A percentile compares a stretch with the other conserved stretches of the same genome.
Evolutionary conservation across 2,797 vertebrate genomes (phyloP).

Genomic region (Hybognathus amarus): DNA sequence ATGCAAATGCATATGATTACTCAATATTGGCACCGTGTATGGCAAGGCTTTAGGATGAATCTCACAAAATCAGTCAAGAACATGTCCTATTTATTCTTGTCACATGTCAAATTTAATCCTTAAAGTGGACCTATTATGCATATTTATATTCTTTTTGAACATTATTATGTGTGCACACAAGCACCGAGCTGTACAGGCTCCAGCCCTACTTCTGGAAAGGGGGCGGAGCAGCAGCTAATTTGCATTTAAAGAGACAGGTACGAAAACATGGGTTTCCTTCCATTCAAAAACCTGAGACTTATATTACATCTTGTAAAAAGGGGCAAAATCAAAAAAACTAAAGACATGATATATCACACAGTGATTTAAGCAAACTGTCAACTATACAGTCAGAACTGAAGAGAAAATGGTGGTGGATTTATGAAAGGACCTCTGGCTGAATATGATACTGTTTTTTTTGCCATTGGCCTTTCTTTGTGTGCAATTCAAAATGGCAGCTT

Average conservation of each 20-base stretch:
- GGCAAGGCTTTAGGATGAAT: not conserved
- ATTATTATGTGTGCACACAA: not conserved
- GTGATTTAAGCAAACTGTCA: not conserved
- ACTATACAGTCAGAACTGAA: not conserved
- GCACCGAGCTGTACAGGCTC: not conserved
- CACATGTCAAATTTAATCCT: conserved; percentile 10
- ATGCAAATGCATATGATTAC: conserved; percentile 80
- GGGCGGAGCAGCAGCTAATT: not conserved
- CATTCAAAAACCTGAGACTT: too few species aligned
- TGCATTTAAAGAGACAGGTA: not conserved
- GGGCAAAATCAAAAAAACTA: not conserved
- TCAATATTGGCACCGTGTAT: conserved; percentile 70
- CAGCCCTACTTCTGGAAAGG: too few species aligned
- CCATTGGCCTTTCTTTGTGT: conserved; percentile 15
- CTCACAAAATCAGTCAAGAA: conserved; percentile 7
- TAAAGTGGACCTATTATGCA: not conserved
- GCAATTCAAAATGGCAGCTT: conserved; percentile 44
- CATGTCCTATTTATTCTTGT: not conserved
- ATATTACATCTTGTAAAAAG: too few species aligned
- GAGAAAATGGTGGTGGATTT: not conserved
- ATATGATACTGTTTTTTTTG: not conserved
- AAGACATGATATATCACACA: not conserved
- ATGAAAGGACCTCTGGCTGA: conserved; percentile 27
- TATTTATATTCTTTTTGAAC: not conserved
- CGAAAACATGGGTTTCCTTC: not conserved